These are phyloP conservation scores for Heterodera schachtii DNA, from an alignment of 1,140 invertebrate genomes.

Conservation along the genomic window DNA sequence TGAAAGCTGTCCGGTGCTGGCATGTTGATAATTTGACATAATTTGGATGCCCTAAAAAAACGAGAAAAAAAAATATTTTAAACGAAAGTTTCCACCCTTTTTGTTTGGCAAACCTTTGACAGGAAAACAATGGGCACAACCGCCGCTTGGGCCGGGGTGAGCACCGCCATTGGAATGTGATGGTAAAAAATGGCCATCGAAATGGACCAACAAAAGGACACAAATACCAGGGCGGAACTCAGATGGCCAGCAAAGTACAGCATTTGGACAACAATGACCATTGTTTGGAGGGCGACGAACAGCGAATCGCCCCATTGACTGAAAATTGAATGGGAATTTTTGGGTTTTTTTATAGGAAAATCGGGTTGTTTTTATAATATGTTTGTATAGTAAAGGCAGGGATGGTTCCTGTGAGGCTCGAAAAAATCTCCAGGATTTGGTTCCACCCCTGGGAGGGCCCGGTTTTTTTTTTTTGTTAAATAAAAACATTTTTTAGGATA, in stretches of 20 bases:
- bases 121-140: slow-evolving; percentile 85
- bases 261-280: slow-evolving; percentile 74
- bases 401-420: too few species aligned
- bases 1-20: slow-evolving; percentile 93
- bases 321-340: slow-evolving; percentile 69
- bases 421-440: too few species aligned
- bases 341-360: too few species aligned
- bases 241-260: slow-evolving; percentile 49
- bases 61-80: background rate
- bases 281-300: slow-evolving; percentile 86
- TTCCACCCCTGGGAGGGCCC: too few species aligned
- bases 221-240: slow-evolving; percentile 73
- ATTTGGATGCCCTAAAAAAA: slow-evolving; percentile 79
- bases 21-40: slow-evolving; percentile 82
- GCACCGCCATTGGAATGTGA: slow-evolving; percentile 75
- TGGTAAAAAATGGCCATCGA: slow-evolving; percentile 77
- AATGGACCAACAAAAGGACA: slow-evolving; percentile 73
- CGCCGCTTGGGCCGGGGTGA: slow-evolving; percentile 81
- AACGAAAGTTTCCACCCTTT: background rate
- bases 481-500: too few species aligned
- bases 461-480: too few species aligned
- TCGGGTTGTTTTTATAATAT: too few species aligned
- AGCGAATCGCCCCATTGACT: slow-evolving; percentile 89
- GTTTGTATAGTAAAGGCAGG: too few species aligned
- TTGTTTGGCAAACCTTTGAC: slow-evolving; percentile 75